phyloP scores from a whole-genome alignment of 2,797 vertebrate genomes.

The Meriones psammophilus region DNA sequence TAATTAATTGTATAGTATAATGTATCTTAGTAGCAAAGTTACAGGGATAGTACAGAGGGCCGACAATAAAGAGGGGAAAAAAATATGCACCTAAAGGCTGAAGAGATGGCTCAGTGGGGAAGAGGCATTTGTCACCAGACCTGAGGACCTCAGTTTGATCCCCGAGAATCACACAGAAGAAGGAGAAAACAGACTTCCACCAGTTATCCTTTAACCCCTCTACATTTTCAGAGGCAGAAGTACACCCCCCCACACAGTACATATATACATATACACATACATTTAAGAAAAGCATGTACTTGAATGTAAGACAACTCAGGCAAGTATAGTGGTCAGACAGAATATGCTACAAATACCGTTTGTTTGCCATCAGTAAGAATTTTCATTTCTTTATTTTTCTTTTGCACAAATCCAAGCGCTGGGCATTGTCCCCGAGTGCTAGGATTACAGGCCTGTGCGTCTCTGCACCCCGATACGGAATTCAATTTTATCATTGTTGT shows the following conservation, averaged over 20 bases:
- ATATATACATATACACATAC: background rate
- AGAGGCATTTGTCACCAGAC: background rate
- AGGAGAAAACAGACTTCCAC: background rate
- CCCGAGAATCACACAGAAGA: background rate
- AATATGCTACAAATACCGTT: background rate
- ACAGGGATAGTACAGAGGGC: background rate
- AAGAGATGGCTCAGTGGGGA: background rate
- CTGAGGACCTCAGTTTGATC: background rate
- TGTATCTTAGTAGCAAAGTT: background rate
- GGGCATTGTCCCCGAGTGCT: conserved; percentile 81
- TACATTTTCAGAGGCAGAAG: background rate
- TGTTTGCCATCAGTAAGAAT: background rate
- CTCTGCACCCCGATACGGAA: too few species aligned
- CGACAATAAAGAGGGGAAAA: background rate
- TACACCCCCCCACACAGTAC: background rate
- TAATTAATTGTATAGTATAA: background rate
- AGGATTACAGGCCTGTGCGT: too few species aligned
- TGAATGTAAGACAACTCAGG: conserved; percentile 91
- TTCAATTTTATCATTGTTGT: background rate
- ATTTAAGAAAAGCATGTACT: conserved; percentile 87
- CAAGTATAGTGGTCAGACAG: background rate
- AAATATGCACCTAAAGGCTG: background rate
- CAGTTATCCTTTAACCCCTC: background rate
- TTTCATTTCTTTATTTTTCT: conserved; percentile 38
- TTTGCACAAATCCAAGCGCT: conserved; percentile 89